Evolutionary conservation across 2,888 invertebrate genomes (phyloP).

Genomic region (Mycalesis mineus): DNA sequence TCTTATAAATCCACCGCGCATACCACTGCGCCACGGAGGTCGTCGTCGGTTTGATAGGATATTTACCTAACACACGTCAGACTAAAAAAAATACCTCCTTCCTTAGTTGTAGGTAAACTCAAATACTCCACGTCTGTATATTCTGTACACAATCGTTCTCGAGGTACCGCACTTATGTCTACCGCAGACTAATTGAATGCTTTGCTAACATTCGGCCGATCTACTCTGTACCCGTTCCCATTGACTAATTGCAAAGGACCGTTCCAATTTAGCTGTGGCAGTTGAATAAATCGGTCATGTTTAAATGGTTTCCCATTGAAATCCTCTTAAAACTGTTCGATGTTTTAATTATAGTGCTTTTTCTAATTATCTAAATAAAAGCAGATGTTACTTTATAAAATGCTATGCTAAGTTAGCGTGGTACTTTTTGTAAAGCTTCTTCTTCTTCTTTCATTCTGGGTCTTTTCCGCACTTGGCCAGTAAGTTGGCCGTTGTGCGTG

Average conservation of each 20-base stretch:
- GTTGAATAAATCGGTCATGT: conserved; percentile 1
- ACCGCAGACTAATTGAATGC: conserved; percentile 29
- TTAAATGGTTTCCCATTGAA: not conserved
- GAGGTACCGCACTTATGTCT: conserved; percentile 23
- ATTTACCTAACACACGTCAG: too few species aligned
- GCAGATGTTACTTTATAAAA: too few species aligned
- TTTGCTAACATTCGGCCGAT: conserved; percentile 23
- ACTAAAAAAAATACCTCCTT: not conserved
- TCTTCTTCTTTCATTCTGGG: too few species aligned
- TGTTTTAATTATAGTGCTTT: too few species aligned
- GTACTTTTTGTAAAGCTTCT: too few species aligned
- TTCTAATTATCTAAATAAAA: too few species aligned
- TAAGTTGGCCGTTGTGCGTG: too few species aligned
- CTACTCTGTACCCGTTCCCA: conserved; percentile 13
- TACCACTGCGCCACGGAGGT: too few species aligned
- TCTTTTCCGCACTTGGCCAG: too few species aligned
- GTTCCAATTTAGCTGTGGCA: conserved; percentile 3
- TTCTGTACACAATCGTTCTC: not conserved
- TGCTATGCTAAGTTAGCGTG: too few species aligned
- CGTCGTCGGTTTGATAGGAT: too few species aligned
- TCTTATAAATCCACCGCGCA: too few species aligned
- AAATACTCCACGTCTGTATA: not conserved
- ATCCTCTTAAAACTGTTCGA: not conserved
- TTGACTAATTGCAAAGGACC: conserved; percentile 25
- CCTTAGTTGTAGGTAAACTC: not conserved